phyloP scores from a whole-genome alignment of 2,113 vertebrate species.

The Lagopus muta region DNA sequence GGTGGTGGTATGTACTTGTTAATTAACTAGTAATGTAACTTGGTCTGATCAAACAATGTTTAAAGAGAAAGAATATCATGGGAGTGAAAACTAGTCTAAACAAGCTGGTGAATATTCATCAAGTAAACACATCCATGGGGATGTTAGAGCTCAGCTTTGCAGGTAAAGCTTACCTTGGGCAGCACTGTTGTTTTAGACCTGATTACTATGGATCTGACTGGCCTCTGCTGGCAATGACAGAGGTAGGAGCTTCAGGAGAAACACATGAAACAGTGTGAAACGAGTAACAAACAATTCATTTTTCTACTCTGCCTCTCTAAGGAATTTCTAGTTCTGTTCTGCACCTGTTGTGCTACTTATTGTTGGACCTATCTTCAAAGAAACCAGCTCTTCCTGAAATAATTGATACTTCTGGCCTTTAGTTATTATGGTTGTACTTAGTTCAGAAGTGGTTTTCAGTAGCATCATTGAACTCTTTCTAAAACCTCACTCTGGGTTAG shows the following conservation, averaged over 20 bases:
- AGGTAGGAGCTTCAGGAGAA: neutral
- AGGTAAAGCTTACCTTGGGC: neutral
- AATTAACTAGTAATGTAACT: neutral
- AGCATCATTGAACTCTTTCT: neutral
- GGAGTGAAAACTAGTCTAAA: neutral
- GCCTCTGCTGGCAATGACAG: neutral
- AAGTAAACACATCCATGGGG: neutral
- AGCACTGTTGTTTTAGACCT: neutral
- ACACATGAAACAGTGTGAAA: neutral
- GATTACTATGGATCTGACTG: neutral
- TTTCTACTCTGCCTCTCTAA: neutral
- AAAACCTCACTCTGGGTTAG: neutral
- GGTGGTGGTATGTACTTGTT: neutral
- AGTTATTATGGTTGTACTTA: neutral
- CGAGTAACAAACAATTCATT: neutral
- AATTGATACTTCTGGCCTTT: neutral
- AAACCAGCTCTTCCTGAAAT: neutral
- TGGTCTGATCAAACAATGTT: neutral
- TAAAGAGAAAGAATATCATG: neutral
- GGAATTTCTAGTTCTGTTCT: neutral
- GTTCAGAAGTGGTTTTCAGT: neutral
- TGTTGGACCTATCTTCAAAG: neutral
- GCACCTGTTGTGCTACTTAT: neutral
- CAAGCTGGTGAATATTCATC: neutral
- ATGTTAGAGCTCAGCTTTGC: neutral